These are phyloP conservation scores for Callithrix jacchus DNA, from an alignment of 2,113 vertebrate genomes.

Conservation along the genomic window DNA sequence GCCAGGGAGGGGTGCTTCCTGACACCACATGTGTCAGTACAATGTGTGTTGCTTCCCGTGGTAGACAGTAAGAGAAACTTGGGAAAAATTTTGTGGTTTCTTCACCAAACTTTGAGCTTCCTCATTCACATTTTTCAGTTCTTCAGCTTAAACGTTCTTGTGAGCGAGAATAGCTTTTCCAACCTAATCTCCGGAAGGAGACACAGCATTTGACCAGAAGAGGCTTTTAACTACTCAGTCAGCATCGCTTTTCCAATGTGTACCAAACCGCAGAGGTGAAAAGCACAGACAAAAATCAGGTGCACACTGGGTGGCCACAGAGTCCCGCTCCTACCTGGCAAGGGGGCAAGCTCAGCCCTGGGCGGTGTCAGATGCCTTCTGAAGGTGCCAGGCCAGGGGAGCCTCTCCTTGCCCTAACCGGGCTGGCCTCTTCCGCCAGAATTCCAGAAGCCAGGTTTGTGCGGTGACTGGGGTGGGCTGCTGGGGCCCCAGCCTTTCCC, in stretches of 20 bases:
- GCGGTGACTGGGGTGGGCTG: fast-evolving
- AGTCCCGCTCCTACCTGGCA: not conserved
- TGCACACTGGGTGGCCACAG: too few species aligned
- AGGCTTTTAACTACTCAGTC: fast-evolving
- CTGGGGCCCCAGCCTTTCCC: fast-evolving
- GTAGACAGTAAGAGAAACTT: not conserved
- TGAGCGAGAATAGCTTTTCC: not conserved
- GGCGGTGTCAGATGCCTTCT: not conserved
- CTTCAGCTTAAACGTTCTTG: not conserved
- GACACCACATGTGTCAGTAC: not conserved
- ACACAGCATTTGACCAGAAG: not conserved
- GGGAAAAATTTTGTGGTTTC: not conserved
- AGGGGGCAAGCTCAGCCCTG: too few species aligned
- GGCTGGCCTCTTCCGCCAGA: not conserved
- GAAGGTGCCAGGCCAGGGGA: too few species aligned
- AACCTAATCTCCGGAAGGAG: too few species aligned
- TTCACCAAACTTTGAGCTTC: conserved; percentile 75
- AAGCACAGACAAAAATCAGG: not conserved
- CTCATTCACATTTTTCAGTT: not conserved
- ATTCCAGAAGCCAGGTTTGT: not conserved
- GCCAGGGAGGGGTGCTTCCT: not conserved
- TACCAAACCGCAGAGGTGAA: fast-evolving
- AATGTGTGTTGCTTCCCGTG: not conserved
- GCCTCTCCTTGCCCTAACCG: not conserved
- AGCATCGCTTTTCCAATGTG: fast-evolving